These are phyloP conservation scores for Panthera uncia DNA, from an alignment of 2,113 vertebrate species.

Conservation along the genomic window DNA sequence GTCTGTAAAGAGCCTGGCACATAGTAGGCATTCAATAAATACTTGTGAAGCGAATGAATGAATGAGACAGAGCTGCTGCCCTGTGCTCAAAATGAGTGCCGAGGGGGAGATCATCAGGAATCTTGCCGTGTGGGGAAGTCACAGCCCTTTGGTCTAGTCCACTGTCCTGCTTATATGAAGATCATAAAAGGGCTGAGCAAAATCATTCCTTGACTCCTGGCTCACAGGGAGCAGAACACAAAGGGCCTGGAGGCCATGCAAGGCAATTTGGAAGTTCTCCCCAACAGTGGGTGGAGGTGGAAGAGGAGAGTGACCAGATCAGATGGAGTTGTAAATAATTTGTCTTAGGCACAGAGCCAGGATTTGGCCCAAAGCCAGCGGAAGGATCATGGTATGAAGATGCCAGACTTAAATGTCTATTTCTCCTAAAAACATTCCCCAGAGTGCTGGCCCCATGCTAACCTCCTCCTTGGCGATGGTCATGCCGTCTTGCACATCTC, in stretches of 20 bases:
- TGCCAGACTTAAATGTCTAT: neutral
- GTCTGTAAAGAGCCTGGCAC: neutral
- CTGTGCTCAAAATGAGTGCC: accelerated
- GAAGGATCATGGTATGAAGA: neutral
- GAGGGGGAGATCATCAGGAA: too few relatives aligned
- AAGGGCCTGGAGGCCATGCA: neutral
- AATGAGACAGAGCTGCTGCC: neutral
- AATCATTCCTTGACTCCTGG: neutral
- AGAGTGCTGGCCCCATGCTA: accelerated
- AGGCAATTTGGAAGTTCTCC: neutral
- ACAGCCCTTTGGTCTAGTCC: neutral
- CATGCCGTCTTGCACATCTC: conserved; percentile 95
- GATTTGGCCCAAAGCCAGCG: neutral
- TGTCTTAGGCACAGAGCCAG: neutral
- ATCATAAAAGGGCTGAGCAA: neutral
- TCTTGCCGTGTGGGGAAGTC: accelerated
- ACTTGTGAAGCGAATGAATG: neutral
- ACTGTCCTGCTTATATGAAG: neutral
- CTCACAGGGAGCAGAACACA: neutral
- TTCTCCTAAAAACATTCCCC: neutral
- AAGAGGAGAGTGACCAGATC: neutral
- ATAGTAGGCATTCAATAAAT: neutral
- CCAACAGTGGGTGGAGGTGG: neutral
- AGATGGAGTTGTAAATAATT: neutral
- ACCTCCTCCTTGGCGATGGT: conserved; percentile 97